Evolutionary conservation across 2,113 vertebrate species (phyloP), one percentile per base, ranked within the genome.

Genomic region (Lota lota): DNA sequence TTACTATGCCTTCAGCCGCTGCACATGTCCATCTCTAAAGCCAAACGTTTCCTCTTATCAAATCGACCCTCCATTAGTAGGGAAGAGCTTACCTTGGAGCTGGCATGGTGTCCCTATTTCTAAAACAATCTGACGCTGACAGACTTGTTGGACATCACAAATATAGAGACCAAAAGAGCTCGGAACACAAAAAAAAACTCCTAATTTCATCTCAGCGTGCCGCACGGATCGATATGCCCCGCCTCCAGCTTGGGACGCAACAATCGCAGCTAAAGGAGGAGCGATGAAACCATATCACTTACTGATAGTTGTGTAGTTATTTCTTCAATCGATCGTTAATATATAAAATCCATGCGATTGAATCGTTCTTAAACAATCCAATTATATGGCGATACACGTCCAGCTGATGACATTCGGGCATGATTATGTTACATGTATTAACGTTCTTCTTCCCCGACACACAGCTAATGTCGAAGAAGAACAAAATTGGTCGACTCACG

Each of bases 111-210:
- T 67, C 17, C 67, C 68, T 70, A 57, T 77, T 22, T 81, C 15
- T 68, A 54, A 10, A 22, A 14, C 66, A 64, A 63, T 36, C 28
- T 71, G 50, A 60, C 6, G 66, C 21, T 67, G 74, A 66, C 60
- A 83, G 72, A 90, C 84, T 78, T 89, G 86, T 88, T 85, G 87
- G 78, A 56, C 47, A 20, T 67, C 71, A 10, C 86, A 73, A 22
- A 72, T 76, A 63, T 71, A 40, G 28, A 54, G 64, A 81, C 64
- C 64, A 65, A 75, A 84, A 76, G 70, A 70, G 57, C 72, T 28
- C 40, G 28, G 61, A 56, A 70, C 75, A 22, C 60, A 33, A 33
- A 33, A 33, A 33, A 33, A 69, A 87, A 73, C 77, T 77, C 53
- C 62, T 67, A 78, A 79, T 87, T 86, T 86, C 69, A 81, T 63